These are phyloP conservation scores for Pterocles gutturalis DNA, from an alignment of 2,113 vertebrate species.

Conservation along the genomic window DNA sequence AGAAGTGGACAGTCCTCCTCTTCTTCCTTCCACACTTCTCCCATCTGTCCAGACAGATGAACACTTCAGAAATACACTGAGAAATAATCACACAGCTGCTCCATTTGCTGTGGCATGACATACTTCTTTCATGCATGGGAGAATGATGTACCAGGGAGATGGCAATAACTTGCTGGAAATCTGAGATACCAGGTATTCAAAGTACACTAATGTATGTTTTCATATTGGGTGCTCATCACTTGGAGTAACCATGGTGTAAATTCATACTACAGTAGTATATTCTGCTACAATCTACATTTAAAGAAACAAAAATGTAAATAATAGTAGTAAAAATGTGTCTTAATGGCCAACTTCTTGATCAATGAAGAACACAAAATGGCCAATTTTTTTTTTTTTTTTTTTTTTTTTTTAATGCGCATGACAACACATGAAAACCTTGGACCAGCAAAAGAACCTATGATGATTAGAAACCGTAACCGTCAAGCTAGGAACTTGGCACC, in stretches of 20 bases:
- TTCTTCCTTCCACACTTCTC: background rate
- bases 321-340: background rate
- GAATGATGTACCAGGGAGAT: background rate
- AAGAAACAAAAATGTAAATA: background rate
- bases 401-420: background rate
- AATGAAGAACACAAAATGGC: background rate
- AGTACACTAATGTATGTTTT: background rate
- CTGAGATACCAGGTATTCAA: background rate
- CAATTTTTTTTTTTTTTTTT: background rate
- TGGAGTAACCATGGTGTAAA: background rate
- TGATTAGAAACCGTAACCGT: background rate
- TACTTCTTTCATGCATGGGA: background rate
- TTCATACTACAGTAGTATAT: background rate
- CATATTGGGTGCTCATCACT: background rate
- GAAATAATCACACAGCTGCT: background rate
- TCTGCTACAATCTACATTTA: background rate
- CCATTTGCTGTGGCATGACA: fast-evolving
- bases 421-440: background rate
- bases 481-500: background rate
- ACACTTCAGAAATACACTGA: background rate
- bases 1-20: background rate
- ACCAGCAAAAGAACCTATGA: background rate
- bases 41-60: background rate
- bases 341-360: background rate
- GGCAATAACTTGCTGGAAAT: background rate